Percentiles rank a stretch among this genome's conserved stretches.
phyloP scores from a whole-genome alignment of 1,140 invertebrate genomes.

The Conus ventricosus region DNA sequence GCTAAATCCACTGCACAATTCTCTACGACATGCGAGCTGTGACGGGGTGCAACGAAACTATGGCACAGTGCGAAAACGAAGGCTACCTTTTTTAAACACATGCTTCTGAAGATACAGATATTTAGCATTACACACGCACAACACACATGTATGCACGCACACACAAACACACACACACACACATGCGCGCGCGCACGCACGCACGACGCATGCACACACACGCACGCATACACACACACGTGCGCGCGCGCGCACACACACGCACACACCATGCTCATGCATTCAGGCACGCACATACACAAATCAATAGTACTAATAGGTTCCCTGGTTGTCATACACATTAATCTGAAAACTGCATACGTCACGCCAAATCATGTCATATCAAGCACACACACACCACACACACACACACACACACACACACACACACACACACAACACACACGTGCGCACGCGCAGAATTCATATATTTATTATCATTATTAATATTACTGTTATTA shows the following conservation, averaged over 20 bases:
- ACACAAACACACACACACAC: background rate
- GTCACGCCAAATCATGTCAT: no score
- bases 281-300: background rate
- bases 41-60: no score
- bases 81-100: no score
- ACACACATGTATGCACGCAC: background rate
- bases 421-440: constrained; percentile 10
- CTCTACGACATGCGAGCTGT: no score
- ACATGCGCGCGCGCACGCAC: background rate
- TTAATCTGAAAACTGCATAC: background rate
- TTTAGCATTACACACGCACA: background rate
- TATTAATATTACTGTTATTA: no score
- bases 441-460: background rate
- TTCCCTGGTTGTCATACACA: background rate
- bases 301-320: background rate
- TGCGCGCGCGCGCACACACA: background rate
- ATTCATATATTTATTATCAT: no score
- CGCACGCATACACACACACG: constrained; percentile 11
- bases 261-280: background rate
- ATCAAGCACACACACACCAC: background rate
- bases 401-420: constrained; percentile 13
- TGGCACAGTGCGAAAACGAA: no score
- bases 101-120: no score
- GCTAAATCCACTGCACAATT: no score
- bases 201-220: constrained; percentile 15